Evolutionary conservation across 2,113 vertebrate species (phyloP), one percentile per base, ranked within the genome.

Genomic region (Limanda limanda): DNA sequence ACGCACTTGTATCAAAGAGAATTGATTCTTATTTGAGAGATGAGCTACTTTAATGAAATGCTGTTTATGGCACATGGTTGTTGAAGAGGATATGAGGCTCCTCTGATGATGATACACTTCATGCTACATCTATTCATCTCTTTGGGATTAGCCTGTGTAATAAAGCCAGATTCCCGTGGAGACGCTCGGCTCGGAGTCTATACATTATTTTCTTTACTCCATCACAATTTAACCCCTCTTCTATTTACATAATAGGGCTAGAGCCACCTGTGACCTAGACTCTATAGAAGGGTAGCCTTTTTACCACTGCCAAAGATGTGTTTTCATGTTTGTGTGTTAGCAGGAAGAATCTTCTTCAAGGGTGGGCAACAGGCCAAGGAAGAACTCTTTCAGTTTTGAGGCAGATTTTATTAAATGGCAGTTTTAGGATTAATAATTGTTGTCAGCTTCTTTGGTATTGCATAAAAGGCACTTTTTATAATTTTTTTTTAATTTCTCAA

Each of bases 11-110:
- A 71, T 83, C 74, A 81, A 73, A 73, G 72, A 56, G 72, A 65
- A 68, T 57, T 75, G 67, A 79, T 77, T 82, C 76, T 78, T 61
- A 61, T 67, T 61, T 40, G 21, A 72, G 37, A 63, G 71, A 82
- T 79, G 67, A 84, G 66, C 15, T 2, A 15, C 25, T 72, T 82
- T 80, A 84, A 82, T 83, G 71, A 87, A 83, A 86, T 76, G 63
- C 62, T 73, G 56, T 83, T 86, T 81, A 71, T 72, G 54, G 37
- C n/a, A 1, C 20, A 11, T 9, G 31, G 27, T 55, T 75, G 64
- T 65, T 81, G 20, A 77, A 47, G 59, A 82, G 79, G 71, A 79
- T 52, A 25, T 51, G 66, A 79, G 68, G 68, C 61, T 64, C 55
- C 14, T 71, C 57, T 74, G 69, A 80, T 83, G 61, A 80, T 79